Conservation (phyloP, 2,797 vertebrate genomes). For the Helicolenus hilgendorfi region DNA sequence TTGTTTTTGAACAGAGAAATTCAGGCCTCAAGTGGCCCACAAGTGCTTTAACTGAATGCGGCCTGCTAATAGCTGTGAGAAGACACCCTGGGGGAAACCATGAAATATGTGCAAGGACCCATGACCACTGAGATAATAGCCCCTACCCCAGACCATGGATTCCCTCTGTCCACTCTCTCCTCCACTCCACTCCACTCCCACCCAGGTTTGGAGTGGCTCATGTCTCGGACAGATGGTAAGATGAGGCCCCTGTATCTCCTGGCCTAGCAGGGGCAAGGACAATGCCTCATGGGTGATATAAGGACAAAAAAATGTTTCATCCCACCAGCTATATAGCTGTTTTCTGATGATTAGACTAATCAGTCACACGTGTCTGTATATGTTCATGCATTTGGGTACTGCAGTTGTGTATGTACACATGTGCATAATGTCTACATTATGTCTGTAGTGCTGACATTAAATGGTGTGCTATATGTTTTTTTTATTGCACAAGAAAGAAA, state of each 20-base stretch:
- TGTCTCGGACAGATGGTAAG: slow-evolving; percentile 86
- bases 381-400: not conserved
- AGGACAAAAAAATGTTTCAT: slow-evolving; percentile 77
- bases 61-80: slow-evolving; percentile 83
- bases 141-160: slow-evolving; percentile 54
- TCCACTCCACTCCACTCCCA: slow-evolving; percentile 54
- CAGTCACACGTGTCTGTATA: not conserved
- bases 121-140: slow-evolving; percentile 88
- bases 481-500: slow-evolving; percentile 21
- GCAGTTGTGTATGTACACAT: not conserved
- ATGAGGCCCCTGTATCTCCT: slow-evolving; percentile 75
- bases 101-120: slow-evolving; percentile 90
- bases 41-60: slow-evolving; percentile 83
- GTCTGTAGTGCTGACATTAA: not conserved
- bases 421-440: not conserved
- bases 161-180: slow-evolving; percentile 60
- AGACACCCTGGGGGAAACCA: slow-evolving; percentile 84
- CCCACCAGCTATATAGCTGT: slow-evolving; percentile 67
- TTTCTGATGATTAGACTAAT: slow-evolving; percentile 70
- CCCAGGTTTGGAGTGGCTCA: slow-evolving; percentile 70
- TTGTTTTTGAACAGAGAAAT: slow-evolving; percentile 50
- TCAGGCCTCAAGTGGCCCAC: slow-evolving; percentile 74
- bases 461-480: not conserved
- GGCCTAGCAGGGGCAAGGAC: slow-evolving; percentile 68
- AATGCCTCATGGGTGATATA: slow-evolving; percentile 79